Conservation (phyloP, 2,113 vertebrate species). For the Danionella cerebrum region DNA sequence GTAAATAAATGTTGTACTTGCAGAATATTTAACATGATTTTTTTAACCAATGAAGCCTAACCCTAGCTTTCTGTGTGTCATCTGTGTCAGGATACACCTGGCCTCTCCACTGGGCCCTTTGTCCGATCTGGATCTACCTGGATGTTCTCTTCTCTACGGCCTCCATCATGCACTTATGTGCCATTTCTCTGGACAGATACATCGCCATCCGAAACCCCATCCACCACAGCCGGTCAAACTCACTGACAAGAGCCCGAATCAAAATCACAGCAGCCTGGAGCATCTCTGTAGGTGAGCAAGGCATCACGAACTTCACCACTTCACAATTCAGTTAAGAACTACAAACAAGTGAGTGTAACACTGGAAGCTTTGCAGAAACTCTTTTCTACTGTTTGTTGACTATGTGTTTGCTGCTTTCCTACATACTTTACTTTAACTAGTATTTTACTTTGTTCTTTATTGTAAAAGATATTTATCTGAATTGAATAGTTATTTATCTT, state of each 20-base stretch:
- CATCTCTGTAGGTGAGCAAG: conserved; percentile 84
- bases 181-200: conserved; percentile 94
- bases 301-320: too few species aligned
- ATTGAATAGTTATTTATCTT: too few species aligned
- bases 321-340: too few species aligned
- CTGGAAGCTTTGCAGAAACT: too few species aligned
- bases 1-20: not conserved
- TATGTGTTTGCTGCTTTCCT: too few species aligned
- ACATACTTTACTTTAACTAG: too few species aligned
- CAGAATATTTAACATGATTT: not conserved
- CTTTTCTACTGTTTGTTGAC: too few species aligned
- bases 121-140: conserved; percentile 92
- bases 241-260: conserved; percentile 84
- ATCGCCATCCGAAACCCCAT: conserved; percentile 91
- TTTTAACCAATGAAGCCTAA: not conserved
- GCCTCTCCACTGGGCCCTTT: conserved; percentile 82
- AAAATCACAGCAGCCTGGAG: conserved; percentile 96
- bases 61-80: not conserved
- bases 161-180: conserved; percentile 96
- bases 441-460: too few species aligned
- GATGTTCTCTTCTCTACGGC: conserved; percentile 94
- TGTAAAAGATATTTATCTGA: too few species aligned
- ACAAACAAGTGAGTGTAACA: too few species aligned
- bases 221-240: conserved; percentile 92
- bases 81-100: conserved; percentile 73